phyloP scores from a whole-genome alignment of 2,888 invertebrate genomes.

The Dryobotodes eremita region DNA sequence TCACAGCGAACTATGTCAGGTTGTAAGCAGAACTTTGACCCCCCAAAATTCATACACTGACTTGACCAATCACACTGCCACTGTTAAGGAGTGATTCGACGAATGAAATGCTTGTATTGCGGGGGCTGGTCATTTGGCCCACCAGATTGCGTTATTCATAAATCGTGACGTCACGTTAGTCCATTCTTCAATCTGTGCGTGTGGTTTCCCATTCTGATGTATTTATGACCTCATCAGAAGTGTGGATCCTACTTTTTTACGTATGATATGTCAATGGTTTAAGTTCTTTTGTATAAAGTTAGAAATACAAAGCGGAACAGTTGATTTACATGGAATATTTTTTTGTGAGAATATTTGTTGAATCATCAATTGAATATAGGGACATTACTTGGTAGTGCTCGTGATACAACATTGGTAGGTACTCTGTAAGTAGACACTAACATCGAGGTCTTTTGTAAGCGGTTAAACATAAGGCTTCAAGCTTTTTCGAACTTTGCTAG shows the following conservation, averaged over 20 bases:
- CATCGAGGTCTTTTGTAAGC: background rate
- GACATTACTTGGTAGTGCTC: background rate
- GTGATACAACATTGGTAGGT: background rate
- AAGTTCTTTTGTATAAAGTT: conserved; percentile 7
- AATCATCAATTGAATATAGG: conserved; percentile 16
- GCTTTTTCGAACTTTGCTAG: background rate
- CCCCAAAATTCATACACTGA: conserved; percentile 5
- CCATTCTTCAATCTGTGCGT: conserved; percentile 30
- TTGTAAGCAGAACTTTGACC: conserved; percentile 25
- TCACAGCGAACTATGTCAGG: background rate
- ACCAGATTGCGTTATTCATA: conserved; percentile 47
- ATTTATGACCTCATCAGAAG: conserved; percentile 35
- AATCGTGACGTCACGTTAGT: conserved; percentile 52
- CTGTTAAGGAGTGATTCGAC: conserved; percentile 24
- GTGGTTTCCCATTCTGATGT: conserved; percentile 30
- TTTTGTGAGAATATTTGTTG: conserved; percentile 8
- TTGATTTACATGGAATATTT: conserved; percentile 5
- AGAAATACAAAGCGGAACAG: conserved; percentile 30
- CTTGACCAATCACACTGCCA: conserved; percentile 22
- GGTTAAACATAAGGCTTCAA: background rate
- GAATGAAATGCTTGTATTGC: conserved; percentile 56
- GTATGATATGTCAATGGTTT: conserved; percentile 23
- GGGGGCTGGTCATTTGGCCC: conserved; percentile 57
- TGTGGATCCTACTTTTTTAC: conserved; percentile 35
- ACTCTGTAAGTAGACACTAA: background rate